These are phyloP conservation scores for Melospiza melodia DNA, from an alignment of 2,113 vertebrate genomes.

Conservation along the genomic window DNA sequence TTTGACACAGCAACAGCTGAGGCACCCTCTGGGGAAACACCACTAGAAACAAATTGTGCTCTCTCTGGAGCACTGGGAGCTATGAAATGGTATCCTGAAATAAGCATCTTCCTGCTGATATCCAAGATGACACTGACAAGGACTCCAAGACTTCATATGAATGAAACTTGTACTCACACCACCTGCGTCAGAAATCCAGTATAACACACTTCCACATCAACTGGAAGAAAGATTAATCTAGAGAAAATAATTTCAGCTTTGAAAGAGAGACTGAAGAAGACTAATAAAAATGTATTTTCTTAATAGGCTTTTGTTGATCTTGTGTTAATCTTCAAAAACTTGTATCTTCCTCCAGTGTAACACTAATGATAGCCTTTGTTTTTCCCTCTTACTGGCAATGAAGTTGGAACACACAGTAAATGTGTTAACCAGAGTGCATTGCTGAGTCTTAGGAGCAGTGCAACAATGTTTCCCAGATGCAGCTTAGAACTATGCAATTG, in stretches of 20 bases:
- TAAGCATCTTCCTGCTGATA: neutral
- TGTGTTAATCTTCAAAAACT: neutral
- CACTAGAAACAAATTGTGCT: neutral
- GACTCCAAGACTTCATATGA: neutral
- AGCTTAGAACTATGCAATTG: neutral
- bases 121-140: neutral
- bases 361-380: neutral
- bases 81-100: neutral
- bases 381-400: neutral
- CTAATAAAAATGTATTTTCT: neutral
- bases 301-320: neutral
- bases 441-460: neutral
- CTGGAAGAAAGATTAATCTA: neutral
- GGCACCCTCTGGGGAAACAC: neutral
- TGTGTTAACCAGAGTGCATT: neutral
- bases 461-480: neutral
- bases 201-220: neutral
- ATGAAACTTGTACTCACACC: neutral
- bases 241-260: neutral
- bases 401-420: neutral
- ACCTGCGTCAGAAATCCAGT: neutral
- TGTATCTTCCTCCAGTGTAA: neutral
- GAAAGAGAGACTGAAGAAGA: neutral
- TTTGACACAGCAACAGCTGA: neutral
- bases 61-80: neutral